A percentile compares a stretch with the other conserved stretches of the same genome.
phyloP scores from a whole-genome alignment of 2,888 invertebrate species.

The Geotrupes spiniger region DNA sequence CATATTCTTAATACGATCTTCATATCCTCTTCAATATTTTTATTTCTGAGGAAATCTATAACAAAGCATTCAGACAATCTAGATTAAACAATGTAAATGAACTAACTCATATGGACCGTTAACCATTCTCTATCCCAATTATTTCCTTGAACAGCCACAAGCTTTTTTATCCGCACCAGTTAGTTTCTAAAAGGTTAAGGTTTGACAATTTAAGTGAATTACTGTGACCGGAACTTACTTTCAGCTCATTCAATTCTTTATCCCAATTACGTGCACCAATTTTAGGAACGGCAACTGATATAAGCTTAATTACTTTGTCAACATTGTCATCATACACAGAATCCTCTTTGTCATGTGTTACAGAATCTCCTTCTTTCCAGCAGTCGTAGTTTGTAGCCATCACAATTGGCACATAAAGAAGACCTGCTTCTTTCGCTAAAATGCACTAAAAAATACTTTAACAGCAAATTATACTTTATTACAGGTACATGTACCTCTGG shows the following conservation, averaged over 20 bases:
- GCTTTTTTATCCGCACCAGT: no score
- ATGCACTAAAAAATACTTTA: constrained; percentile 61
- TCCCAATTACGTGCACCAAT: constrained; percentile 74
- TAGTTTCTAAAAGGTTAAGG: no score
- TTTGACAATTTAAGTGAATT: no score
- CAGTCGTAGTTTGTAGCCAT: constrained; percentile 97
- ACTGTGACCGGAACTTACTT: constrained; percentile 50
- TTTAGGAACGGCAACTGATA: constrained; percentile 67
- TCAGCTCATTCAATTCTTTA: constrained; percentile 59
- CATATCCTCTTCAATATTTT: no score
- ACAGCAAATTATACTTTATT: background rate
- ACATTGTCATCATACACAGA: constrained; percentile 76
- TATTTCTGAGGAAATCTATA: no score
- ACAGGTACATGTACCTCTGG: constrained; percentile 75
- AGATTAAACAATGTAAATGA: no score
- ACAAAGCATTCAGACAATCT: no score
- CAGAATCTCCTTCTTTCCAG: constrained; percentile 75
- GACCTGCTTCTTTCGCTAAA: constrained; percentile 90
- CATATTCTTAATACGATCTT: no score
- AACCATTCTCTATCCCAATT: no score
- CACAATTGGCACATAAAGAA: constrained; percentile 88
- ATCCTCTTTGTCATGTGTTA: constrained; percentile 71
- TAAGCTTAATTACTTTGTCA: constrained; percentile 69
- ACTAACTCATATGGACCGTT: no score
- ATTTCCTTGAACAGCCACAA: no score